Percentiles rank a stretch among this genome's conserved stretches.
These are phyloP conservation scores for Gymnobelideus leadbeateri DNA, from an alignment of 2,113 vertebrate species.

Conservation along the genomic window DNA sequence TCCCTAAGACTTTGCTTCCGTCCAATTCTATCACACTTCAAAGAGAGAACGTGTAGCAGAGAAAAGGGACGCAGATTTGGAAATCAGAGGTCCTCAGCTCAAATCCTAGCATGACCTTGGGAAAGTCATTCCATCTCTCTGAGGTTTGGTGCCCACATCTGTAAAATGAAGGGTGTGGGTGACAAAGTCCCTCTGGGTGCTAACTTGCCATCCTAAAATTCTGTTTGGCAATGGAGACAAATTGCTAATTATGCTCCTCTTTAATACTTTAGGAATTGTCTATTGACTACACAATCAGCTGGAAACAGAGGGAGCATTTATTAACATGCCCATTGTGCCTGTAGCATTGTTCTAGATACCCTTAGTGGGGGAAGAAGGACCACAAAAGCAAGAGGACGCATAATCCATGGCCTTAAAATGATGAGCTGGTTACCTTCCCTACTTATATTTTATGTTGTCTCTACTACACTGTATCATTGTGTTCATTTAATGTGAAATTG, in stretches of 20 bases:
- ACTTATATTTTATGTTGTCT: too few species aligned
- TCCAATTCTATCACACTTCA: background rate
- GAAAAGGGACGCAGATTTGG: background rate
- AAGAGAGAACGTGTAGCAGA: background rate
- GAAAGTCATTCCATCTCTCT: background rate
- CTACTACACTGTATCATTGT: too few species aligned
- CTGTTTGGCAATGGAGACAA: background rate
- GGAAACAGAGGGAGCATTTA: background rate
- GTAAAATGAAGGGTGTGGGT: background rate
- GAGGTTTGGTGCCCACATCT: background rate
- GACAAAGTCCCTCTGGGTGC: background rate
- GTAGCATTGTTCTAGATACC: background rate
- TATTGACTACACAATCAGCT: background rate
- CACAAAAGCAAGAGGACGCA: too few species aligned
- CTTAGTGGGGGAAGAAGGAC: too few species aligned
- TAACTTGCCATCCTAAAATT: background rate
- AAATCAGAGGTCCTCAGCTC: background rate
- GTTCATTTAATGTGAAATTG: too few species aligned
- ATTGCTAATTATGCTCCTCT: background rate
- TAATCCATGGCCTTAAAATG: too few species aligned
- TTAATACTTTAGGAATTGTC: background rate
- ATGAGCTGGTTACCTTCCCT: too few species aligned
- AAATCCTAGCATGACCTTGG: background rate
- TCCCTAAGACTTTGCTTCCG: background rate
- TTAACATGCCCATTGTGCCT: background rate